Percentiles rank a stretch among this genome's conserved stretches.
Evolutionary conservation across 2,888 invertebrate species (phyloP).

Genomic region (Pollenia griseotomentosa): DNA sequence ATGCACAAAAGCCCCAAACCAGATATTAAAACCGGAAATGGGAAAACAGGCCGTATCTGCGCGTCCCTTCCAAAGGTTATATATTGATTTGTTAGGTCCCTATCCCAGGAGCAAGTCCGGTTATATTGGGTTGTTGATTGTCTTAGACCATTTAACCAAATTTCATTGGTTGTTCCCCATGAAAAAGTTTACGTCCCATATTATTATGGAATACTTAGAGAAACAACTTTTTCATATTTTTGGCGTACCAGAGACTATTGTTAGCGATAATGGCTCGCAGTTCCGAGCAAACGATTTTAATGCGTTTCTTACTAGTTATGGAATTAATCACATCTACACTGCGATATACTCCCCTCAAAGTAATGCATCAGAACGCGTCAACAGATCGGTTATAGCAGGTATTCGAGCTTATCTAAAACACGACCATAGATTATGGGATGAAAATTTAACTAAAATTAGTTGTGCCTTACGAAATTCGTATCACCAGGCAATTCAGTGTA

Average conservation of each 20-base stretch:
- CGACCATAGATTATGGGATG: too few species aligned
- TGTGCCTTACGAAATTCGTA: too few species aligned
- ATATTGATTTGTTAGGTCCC: conserved; percentile 57
- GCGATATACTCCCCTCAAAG: too few species aligned
- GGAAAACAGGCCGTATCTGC: conserved; percentile 10
- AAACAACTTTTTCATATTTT: conserved; percentile 68
- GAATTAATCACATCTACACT: conserved; percentile 28
- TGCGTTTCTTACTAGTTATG: conserved; percentile 75
- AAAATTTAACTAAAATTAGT: too few species aligned
- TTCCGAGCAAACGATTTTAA: conserved; percentile 6
- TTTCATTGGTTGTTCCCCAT: conserved; percentile 27
- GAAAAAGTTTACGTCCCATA: conserved; percentile 42
- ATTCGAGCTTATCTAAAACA: too few species aligned
- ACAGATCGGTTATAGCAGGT: too few species aligned
- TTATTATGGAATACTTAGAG: neutral
- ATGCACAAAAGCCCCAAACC: conserved; percentile 58
- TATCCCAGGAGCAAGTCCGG: conserved; percentile 66
- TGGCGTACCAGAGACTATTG: conserved; percentile 73
- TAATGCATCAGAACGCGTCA: too few species aligned
- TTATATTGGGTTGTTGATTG: conserved; percentile 48
- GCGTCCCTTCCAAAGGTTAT: conserved; percentile 66
- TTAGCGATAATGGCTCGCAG: neutral
- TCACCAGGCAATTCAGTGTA: too few species aligned
- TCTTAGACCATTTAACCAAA: conserved; percentile 60
- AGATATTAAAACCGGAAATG: conserved; percentile 52